Base-by-base conservation (phyloP, 2,888 invertebrate genomes). In the Eretmocerus hayati region DNA sequence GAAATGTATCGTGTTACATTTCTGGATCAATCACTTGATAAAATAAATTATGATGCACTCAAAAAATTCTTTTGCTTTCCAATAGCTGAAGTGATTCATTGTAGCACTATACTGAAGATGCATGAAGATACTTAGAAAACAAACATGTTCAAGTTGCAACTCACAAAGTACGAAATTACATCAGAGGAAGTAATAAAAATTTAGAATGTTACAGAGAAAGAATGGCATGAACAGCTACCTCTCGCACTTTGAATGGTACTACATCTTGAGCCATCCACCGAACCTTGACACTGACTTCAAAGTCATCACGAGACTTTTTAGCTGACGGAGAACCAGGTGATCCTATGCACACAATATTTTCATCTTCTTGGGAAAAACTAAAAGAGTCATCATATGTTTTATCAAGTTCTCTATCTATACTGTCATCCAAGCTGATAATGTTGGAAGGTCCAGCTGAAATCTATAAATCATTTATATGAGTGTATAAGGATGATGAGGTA, bases 221-320 rank as follows among this genome's bases (percentile, higher is more conserved):
- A n/a, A n/a, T n/a, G n/a, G n/a, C n/a, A n/a, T n/a, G n/a, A 26
- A 1, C 13, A 45, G 33, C 26, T 45, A 53, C 53, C 35, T 30
- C 46, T 41, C 51, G 40, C 15, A 66, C 49, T 18, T 54, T 58
- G 32, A 66, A 55, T 31, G 62, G 61, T 40, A 62, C 56, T 6
- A 66, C 19, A 38, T 58, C 54, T 31, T 57, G 58, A 2, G 65
- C 66, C 48, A 52, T 58, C 69, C 69, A 69, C 4, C 61, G 49
- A 15, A 69, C 54, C 58, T 67, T 67, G 13, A 69, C 52, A 44
- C 50, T 53, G 5, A 65, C 54, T 16, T 58, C 59, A 46, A 62
- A 62, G 42, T 65, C 57, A 13, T 65, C 64, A 22, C 52, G 52
- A 9, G 13, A 3, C 4, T 36, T 9, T 37, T 46, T 38, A n/a